phyloP scores from a whole-genome alignment of 2,888 invertebrate species.

The Octodonta nipae region DNA sequence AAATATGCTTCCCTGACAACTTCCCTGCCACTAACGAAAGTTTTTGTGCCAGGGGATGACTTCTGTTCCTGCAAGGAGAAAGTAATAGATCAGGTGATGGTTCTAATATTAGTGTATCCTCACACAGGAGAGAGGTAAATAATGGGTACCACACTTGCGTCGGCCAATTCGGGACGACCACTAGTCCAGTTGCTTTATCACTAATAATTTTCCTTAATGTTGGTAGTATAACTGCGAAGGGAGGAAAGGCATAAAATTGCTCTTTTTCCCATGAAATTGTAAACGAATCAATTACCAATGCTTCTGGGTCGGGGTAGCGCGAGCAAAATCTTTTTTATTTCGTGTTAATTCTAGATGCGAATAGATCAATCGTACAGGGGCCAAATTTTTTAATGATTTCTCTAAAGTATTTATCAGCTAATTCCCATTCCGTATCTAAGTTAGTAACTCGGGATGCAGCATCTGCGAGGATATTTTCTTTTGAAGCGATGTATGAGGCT shows the following conservation, averaged over 20 bases:
- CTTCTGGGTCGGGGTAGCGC: constrained; percentile 10
- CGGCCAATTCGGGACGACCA: constrained; percentile 4
- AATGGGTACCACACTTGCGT: constrained; percentile 6
- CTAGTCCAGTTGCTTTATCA: constrained; percentile 5
- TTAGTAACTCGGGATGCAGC: constrained; percentile 6
- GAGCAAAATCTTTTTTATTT: constrained; percentile 12
- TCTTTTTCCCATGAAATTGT: constrained; percentile 9
- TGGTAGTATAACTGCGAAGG: constrained; percentile 9
- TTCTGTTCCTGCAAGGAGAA: constrained; percentile 2
- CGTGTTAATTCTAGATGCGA: constrained; percentile 9
- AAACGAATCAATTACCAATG: constrained; percentile 11
- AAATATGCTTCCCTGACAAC: constrained; percentile 14
- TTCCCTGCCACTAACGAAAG: constrained; percentile 13
- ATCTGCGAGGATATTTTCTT: constrained; percentile 10
- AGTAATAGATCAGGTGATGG: constrained; percentile 4
- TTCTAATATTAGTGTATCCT: not conserved
- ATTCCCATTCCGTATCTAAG: constrained; percentile 11
- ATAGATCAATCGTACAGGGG: constrained; percentile 10
- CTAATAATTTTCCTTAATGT: constrained; percentile 5
- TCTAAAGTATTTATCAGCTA: constrained; percentile 5
- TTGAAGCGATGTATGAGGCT: constrained; percentile 9
- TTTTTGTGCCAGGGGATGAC: constrained; percentile 1
- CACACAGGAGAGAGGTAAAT: not conserved
- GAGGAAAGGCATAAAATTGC: constrained; percentile 14
- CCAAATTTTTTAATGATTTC: constrained; percentile 6